A percentile compares a stretch with the other conserved stretches of the same genome.
phyloP scores from a whole-genome alignment of 1,140 invertebrate species.

The Glomeris maerens region DNA sequence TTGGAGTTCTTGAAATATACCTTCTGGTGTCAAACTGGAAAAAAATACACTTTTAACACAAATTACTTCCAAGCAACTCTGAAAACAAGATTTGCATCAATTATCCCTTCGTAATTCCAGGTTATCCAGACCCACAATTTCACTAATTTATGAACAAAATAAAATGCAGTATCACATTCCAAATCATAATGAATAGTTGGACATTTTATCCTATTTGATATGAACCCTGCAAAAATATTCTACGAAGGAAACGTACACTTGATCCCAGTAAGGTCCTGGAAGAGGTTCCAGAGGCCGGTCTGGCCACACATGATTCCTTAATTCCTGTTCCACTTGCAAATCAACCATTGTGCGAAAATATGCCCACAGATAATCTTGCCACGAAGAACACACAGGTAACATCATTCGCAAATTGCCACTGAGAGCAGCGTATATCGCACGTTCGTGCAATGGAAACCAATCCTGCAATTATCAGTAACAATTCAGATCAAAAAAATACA shows the following conservation, averaged over 20 bases:
- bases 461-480: slow-evolving; percentile 22
- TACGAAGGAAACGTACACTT: slow-evolving; percentile 39
- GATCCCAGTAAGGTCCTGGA: slow-evolving; percentile 63
- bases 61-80: not conserved
- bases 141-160: too few species aligned
- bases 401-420: slow-evolving; percentile 68
- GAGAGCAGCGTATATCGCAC: slow-evolving; percentile 53
- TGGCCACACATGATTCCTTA: slow-evolving; percentile 34
- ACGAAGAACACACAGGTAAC: slow-evolving; percentile 54
- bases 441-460: slow-evolving; percentile 31
- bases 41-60: not conserved
- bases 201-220: too few species aligned
- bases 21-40: slow-evolving; percentile 22
- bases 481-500: slow-evolving; percentile 4
- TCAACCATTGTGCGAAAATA: slow-evolving; percentile 69
- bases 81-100: too few species aligned
- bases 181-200: too few species aligned
- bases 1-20: slow-evolving; percentile 27
- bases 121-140: too few species aligned
- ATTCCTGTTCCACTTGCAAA: slow-evolving; percentile 60
- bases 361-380: slow-evolving; percentile 85
- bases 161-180: too few species aligned
- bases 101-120: too few species aligned
- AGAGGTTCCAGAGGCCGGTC: slow-evolving; percentile 31
- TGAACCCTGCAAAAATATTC: too few species aligned